Base-by-base conservation (phyloP, 2,888 invertebrate species). In the Drosophila suboccidentalis region DNA sequence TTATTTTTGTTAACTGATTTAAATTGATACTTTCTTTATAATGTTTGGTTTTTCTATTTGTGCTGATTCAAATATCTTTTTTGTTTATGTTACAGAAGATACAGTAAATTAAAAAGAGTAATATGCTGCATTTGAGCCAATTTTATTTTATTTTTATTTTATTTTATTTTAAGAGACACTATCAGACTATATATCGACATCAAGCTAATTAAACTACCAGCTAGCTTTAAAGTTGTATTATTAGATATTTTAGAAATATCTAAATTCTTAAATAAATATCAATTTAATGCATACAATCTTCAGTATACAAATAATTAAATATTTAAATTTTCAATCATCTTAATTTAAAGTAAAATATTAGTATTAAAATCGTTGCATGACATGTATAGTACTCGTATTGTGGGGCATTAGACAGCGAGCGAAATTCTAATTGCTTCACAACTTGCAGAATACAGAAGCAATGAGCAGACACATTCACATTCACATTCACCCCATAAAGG, bases 401-500 rank as follows among this genome's bases (percentile, higher is more conserved):
- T 10, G 41, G 17, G 9, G n/a, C 11, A 44, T 36, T 10, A 5
- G 39, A 34, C 34, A 53, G 72, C 32, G 41, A 58, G 63, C 0
- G 5, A 15, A 58, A 49, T 62, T 74, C 38, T 65, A 74, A 78
- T 78, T 76, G 62, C 46, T 69, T 65, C 46, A 55, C 46, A 39
- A 60, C 39, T 59, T 69, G 74, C 49, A 32, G 49, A 53, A 63
- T 46, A 50, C 9, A 26, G 39, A 11, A 34, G 50, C 67, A 53
- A 19, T 55, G 22, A 64, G 59, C 41, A 70, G 50, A 54, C 44
- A 64, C 39, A 71, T 50, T 65, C 62, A 74, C 55, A 69, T 59
- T 73, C 72, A 74, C 55, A 67, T 59, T 74, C 72, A 74, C 74
- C 74, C 81, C 87, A 85, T 78, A 89, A 85, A 75, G 71, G 71